Evolutionary conservation across 2,113 vertebrate species (phyloP).

Genomic region (Pholis gunnellus): DNA sequence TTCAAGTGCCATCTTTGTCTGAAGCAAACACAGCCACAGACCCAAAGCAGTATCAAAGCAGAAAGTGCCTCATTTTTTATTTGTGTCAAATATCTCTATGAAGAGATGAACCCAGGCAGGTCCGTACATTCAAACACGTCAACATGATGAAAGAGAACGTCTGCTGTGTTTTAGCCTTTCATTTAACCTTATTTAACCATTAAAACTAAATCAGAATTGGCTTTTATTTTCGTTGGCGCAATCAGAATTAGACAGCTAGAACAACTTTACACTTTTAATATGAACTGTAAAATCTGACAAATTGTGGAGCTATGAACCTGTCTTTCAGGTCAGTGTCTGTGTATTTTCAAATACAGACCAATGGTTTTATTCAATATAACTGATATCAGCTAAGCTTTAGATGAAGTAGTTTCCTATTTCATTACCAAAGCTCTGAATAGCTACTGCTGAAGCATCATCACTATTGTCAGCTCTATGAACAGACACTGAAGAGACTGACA

Average conservation of each 20-base stretch:
- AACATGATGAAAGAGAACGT: conserved; percentile 3
- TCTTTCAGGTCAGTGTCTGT: conserved; percentile 35
- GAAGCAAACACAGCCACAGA: conserved; percentile 18
- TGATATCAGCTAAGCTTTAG: conserved; percentile 21
- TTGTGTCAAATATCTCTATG: neutral
- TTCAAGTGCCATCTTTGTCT: conserved; percentile 40
- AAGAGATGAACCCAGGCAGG: neutral
- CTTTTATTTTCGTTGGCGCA: neutral
- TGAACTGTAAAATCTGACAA: conserved; percentile 32
- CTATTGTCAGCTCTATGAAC: conserved; percentile 6
- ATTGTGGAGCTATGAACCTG: conserved; percentile 24
- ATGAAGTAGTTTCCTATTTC: conserved; percentile 16
- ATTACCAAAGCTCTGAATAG: conserved; percentile 39
- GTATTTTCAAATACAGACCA: conserved; percentile 18
- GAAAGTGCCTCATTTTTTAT: neutral
- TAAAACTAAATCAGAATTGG: conserved; percentile 11
- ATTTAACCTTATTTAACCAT: conserved; percentile 10
- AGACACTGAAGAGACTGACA: conserved; percentile 13
- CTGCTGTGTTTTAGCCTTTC: neutral
- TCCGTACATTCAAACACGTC: conserved; percentile 6
- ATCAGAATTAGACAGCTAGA: neutral
- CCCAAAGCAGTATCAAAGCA: conserved; percentile 12
- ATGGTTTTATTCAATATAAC: neutral
- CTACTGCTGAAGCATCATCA: neutral
- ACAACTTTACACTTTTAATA: conserved; percentile 22